Conservation (phyloP, 2,797 vertebrate genomes). For the Selene dorsalis region DNA sequence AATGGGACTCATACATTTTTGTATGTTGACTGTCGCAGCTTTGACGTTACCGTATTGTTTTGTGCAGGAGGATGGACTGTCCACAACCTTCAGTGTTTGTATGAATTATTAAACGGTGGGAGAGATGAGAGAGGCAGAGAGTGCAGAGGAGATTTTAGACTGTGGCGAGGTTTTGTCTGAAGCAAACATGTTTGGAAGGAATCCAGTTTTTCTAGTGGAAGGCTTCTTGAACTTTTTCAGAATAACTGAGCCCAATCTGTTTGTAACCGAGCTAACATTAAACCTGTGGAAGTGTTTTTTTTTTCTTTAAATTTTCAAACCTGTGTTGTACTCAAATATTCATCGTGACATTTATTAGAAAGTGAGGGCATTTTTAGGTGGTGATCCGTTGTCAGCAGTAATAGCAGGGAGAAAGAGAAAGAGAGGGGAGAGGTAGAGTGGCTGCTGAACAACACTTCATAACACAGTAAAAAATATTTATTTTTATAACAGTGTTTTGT, state of each 20-base stretch:
- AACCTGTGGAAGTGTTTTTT: neutral
- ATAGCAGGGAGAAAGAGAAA: neutral
- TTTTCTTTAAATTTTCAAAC: neutral
- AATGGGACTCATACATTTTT: neutral
- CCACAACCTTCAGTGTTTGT: slow-evolving; percentile 18
- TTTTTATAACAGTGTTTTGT: neutral
- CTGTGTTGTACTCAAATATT: slow-evolving; percentile 6
- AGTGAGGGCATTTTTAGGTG: slow-evolving; percentile 10
- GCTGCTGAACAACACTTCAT: neutral
- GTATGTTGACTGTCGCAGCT: neutral
- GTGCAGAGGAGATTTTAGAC: slow-evolving; percentile 3
- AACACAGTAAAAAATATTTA: neutral
- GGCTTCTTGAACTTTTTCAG: neutral
- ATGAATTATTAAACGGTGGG: slow-evolving; percentile 52
- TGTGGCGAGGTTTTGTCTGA: slow-evolving; percentile 3
- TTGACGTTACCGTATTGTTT: slow-evolving; percentile 26
- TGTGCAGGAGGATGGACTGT: slow-evolving; percentile 25
- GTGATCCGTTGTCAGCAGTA: slow-evolving; percentile 1
- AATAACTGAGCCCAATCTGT: neutral
- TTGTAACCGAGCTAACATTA: neutral
- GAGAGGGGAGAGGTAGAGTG: too few species aligned
- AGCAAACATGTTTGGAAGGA: neutral
- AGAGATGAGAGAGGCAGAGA: slow-evolving; percentile 4
- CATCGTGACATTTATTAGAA: slow-evolving; percentile 5
- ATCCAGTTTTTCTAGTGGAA: neutral